A percentile compares a stretch with the other conserved stretches of the same genome.
Evolutionary conservation across 2,113 vertebrate genomes (phyloP).

Genomic region (Gadus chalcogrammus): DNA sequence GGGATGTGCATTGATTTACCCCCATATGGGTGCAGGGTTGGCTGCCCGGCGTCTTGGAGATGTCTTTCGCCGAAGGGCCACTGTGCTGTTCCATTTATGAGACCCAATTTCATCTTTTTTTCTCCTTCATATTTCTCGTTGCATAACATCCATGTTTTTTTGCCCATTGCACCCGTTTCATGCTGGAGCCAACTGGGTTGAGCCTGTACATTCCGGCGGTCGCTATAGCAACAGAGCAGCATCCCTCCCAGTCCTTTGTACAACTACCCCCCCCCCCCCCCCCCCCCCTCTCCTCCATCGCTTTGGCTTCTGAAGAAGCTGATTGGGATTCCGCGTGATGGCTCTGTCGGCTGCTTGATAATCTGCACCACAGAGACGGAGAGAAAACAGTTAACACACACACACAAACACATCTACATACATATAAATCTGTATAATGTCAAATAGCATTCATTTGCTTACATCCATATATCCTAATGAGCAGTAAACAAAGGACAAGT

Average conservation of each 20-base stretch:
- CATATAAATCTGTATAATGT: background rate
- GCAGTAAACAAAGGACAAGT: too few species aligned
- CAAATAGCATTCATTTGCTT: too few species aligned
- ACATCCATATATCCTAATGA: too few species aligned
- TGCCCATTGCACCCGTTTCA: slow-evolving; percentile 17
- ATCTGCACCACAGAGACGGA: background rate
- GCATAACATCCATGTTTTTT: slow-evolving; percentile 50
- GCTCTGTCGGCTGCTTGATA: background rate
- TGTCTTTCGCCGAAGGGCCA: slow-evolving; percentile 31
- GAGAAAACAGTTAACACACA: slow-evolving; percentile 2
- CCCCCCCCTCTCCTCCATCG: background rate
- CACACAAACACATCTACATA: too few species aligned
- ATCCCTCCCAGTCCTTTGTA: slow-evolving; percentile 65
- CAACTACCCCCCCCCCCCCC: slow-evolving; percentile 34
- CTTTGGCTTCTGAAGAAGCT: slow-evolving; percentile 49
- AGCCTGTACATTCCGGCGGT: slow-evolving; percentile 70
- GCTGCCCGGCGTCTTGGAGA: slow-evolving; percentile 25
- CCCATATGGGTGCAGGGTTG: background rate
- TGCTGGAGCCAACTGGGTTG: slow-evolving; percentile 53
- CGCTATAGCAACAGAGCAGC: slow-evolving; percentile 72
- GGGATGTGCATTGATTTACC: background rate
- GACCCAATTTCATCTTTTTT: slow-evolving; percentile 45
- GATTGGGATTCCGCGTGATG: slow-evolving; percentile 49
- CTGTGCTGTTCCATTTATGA: slow-evolving; percentile 55
- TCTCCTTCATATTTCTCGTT: slow-evolving; percentile 22